phyloP scores from a whole-genome alignment of 2,888 invertebrate genomes.

The Nebria brevicollis region DNA sequence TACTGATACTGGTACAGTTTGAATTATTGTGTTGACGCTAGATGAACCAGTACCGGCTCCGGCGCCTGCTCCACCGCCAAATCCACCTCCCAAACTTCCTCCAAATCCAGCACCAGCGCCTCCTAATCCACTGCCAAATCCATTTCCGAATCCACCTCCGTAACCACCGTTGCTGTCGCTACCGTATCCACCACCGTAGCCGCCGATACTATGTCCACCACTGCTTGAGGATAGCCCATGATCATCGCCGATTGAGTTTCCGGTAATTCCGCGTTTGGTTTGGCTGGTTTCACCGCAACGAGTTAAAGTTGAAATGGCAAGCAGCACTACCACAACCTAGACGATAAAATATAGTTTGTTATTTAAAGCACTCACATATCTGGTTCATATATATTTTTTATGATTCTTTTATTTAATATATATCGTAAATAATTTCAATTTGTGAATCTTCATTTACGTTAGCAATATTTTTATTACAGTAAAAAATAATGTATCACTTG shows the following conservation, averaged over 20 bases:
- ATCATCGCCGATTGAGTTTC: background rate
- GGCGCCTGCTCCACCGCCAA: constrained; percentile 14
- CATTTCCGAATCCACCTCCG: constrained; percentile 19
- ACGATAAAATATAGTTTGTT: background rate
- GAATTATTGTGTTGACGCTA: constrained; percentile 54
- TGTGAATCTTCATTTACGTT: no score
- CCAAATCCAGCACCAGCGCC: background rate
- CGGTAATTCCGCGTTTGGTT: constrained; percentile 15
- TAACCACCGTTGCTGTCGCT: background rate
- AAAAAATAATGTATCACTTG: no score
- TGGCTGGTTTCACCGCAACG: constrained; percentile 7
- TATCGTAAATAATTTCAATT: no score
- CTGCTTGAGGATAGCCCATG: background rate
- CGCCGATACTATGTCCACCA: constrained; percentile 9
- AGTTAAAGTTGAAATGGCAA: constrained; percentile 12
- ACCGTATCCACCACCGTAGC: constrained; percentile 10
- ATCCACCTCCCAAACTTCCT: constrained; percentile 13
- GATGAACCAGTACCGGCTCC: background rate
- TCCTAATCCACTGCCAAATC: constrained; percentile 2
- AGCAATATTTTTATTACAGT: no score
- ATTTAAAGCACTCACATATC: no score
- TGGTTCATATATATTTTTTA: no score
- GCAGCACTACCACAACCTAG: constrained; percentile 12
- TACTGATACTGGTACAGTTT: constrained; percentile 45
- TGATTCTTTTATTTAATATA: no score